Base-by-base conservation (phyloP, 2,888 invertebrate species). In the Meloe dianella region DNA sequence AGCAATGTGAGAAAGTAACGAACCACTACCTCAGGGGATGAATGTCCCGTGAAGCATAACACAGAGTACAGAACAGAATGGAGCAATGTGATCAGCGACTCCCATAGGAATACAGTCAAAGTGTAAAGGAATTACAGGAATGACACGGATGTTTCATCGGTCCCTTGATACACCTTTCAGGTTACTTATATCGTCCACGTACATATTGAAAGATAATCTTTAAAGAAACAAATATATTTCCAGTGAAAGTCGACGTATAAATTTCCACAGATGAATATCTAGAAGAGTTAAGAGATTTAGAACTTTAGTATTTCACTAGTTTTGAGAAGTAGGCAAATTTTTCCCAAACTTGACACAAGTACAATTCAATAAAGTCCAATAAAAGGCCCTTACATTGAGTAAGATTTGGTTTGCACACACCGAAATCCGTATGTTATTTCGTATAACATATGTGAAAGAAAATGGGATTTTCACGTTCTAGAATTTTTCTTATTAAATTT, bases 61-160 rank as follows among this genome's bases (percentile, higher is more conserved):
- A 54, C 47, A 47, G 41, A 65, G 61, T 35, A 66, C 38, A 64
- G 51, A 65, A 64, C 47, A 20, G 20, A 17, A 47, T 20, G 17
- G 51, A 22, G 51, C 66, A 71, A 73, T 74, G 74, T 71, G 70
- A 72, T 69, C 71, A 71, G 70, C 59, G 61, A 29, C 57, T 72
- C 71, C 72, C 71, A 3, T 56, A 64, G 71, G 73, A 70, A 38
- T 61, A 64, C 68, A 73, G 68, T 73, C 70, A 69, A 67, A 72
- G 71, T 70, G 73, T 73, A 74, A 73, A 72, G 70, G 72, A 75
- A 75, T 75, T 73, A 73, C 69, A 64, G 63, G 61, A 69, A 70
- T 71, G 74, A 74, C 72, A 75, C 71, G 24, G 74, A 72, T 73
- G 72, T 70, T 72, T 73, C 72, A 74, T 72, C 67, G 72, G 65